Conservation (phyloP, 2,797 vertebrate genomes). For the Lindbergichthys nudifrons region DNA sequence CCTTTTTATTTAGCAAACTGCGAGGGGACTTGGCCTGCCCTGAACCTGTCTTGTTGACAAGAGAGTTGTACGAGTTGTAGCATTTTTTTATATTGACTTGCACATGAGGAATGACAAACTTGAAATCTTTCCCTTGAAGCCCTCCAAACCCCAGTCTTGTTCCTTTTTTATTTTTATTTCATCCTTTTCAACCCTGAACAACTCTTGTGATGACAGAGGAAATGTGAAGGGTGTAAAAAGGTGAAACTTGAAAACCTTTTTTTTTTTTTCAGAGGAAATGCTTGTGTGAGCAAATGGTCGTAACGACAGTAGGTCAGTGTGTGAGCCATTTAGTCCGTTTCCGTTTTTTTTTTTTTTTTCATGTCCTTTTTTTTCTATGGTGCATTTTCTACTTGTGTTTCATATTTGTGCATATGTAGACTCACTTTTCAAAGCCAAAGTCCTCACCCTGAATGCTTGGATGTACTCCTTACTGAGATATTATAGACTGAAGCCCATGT, state of each 20-base stretch:
- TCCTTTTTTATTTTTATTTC: constrained; percentile 60
- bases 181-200: constrained; percentile 67
- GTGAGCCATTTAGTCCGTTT: constrained; percentile 71
- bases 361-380: constrained; percentile 55
- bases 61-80: constrained; percentile 83
- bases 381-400: constrained; percentile 74
- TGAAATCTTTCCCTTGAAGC: constrained; percentile 75
- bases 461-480: constrained; percentile 83
- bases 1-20: constrained; percentile 72
- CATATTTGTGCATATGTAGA: constrained; percentile 81
- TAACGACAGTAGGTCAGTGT: constrained; percentile 49
- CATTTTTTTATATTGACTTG: constrained; percentile 86
- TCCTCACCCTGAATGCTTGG: constrained; percentile 85
- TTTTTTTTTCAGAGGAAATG: constrained; percentile 53
- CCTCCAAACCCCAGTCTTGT: constrained; percentile 58
- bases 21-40: constrained; percentile 63
- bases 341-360: constrained; percentile 34
- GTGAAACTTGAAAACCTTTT: constrained; percentile 77
- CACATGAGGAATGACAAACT: constrained; percentile 86
- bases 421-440: constrained; percentile 88
- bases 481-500: constrained; percentile 83
- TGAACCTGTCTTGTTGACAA: constrained; percentile 72
- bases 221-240: constrained; percentile 61
- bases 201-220: constrained; percentile 60
- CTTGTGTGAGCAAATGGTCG: constrained; percentile 56